phyloP scores from a whole-genome alignment of 1,140 invertebrate genomes.

The Panonychus citri region DNA sequence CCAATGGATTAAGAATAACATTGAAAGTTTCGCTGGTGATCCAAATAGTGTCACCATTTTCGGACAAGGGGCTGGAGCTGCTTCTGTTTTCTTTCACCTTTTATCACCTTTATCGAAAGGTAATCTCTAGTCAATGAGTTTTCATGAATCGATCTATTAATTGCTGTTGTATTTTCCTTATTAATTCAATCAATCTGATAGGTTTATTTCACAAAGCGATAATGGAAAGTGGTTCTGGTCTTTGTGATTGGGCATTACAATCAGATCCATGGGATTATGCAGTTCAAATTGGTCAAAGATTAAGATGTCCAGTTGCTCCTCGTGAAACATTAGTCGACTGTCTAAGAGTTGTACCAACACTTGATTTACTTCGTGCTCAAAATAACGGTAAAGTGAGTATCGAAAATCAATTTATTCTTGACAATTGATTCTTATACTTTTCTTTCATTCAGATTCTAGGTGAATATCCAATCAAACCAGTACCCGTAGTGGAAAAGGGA shows the following conservation, averaged over 20 bases:
- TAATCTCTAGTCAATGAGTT: neutral
- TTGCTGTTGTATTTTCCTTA: too few relatives aligned
- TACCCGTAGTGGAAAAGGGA: slow-evolving; percentile 11
- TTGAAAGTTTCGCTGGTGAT: slow-evolving; percentile 32
- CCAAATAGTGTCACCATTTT: slow-evolving; percentile 32
- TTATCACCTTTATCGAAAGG: neutral
- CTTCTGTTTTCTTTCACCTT: slow-evolving; percentile 29
- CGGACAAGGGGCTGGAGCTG: slow-evolving; percentile 35
- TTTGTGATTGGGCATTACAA: slow-evolving; percentile 30
- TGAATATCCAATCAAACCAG: slow-evolving; percentile 13
- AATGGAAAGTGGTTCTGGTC: slow-evolving; percentile 30
- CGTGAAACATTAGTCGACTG: neutral
- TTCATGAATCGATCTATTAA: too few relatives aligned
- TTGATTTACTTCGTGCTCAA: neutral
- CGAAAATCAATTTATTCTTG: neutral
- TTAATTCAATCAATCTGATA: slow-evolving; percentile 13
- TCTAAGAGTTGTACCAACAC: neutral
- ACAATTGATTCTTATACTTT: neutral
- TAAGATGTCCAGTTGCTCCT: slow-evolving; percentile 31
- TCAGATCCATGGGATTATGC: slow-evolving; percentile 35
- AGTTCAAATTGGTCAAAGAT: slow-evolving; percentile 31
- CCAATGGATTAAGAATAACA: slow-evolving; percentile 28
- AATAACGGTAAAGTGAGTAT: neutral
- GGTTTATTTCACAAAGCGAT: slow-evolving; percentile 25
- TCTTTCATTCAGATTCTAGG: slow-evolving; percentile 12